Percentiles rank a stretch among this genome's conserved stretches.
Evolutionary conservation across 2,113 vertebrate species (phyloP).

Genomic region (Phyllostomus hastatus): DNA sequence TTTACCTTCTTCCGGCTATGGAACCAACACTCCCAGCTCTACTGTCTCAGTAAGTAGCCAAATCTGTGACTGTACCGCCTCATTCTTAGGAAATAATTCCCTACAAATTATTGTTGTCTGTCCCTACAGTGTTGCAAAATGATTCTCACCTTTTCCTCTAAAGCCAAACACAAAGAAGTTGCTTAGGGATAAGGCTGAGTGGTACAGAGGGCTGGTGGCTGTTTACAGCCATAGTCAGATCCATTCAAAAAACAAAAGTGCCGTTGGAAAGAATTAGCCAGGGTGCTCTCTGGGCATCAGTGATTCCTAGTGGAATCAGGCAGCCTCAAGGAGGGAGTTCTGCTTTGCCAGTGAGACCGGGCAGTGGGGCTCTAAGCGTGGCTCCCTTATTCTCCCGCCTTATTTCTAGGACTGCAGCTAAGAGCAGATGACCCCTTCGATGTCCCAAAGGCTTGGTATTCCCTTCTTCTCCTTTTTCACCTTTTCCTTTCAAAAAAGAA

Average conservation of each 20-base stretch:
- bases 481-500: neutral
- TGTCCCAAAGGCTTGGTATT: neutral
- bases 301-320: neutral
- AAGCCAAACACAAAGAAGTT: neutral
- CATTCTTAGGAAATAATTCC: neutral
- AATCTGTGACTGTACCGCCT: neutral
- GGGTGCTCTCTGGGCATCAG: neutral
- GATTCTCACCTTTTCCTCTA: constrained; percentile 2
- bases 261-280: constrained; percentile 14
- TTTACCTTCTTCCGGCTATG: constrained; percentile 96
- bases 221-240: neutral
- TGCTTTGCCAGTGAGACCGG: neutral
- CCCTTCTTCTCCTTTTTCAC: neutral
- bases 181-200: neutral
- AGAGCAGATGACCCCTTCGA: neutral
- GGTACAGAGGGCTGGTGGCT: neutral
- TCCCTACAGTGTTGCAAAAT: neutral
- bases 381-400: neutral
- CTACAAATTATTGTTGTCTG: neutral
- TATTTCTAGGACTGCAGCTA: neutral
- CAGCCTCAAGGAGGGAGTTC: neutral
- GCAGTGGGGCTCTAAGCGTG: neutral
- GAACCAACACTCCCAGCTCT: constrained; percentile 98
- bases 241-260: neutral
- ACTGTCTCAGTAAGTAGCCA: constrained; percentile 93